Percentiles rank a stretch among this genome's conserved stretches.
These are phyloP conservation scores for Rhyacophila brunnea DNA, from an alignment of 1,140 invertebrate species.

Conservation along the genomic window DNA sequence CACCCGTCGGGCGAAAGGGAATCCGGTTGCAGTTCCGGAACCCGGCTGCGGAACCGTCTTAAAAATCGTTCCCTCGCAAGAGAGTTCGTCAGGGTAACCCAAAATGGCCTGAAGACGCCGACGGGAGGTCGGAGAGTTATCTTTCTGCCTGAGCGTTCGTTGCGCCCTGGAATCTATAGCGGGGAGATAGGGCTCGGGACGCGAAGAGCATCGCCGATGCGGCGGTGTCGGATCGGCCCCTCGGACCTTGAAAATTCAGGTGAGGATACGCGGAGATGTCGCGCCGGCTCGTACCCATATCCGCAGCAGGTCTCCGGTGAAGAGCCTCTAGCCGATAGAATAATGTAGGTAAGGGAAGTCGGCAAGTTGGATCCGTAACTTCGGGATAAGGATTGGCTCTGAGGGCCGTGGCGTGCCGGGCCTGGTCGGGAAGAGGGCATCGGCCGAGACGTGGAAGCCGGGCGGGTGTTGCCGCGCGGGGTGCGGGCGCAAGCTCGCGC, in stretches of 20 bases:
- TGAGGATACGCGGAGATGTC: too few relatives aligned
- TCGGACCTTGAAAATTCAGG: too few relatives aligned
- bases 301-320: too few relatives aligned
- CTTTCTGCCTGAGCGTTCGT: constrained; percentile 73
- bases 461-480: constrained; percentile 36
- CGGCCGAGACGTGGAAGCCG: constrained; percentile 43
- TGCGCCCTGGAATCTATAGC: constrained; percentile 70
- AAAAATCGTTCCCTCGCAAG: constrained; percentile 60
- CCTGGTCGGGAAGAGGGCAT: constrained; percentile 53
- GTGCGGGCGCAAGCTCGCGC: constrained; percentile 3
- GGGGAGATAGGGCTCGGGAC: constrained; percentile 68
- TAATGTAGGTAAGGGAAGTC: constrained; percentile 68
- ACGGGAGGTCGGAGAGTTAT: constrained; percentile 75
- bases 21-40: constrained; percentile 73
- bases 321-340: constrained; percentile 86
- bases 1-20: constrained; percentile 64
- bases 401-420: too few relatives aligned
- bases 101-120: constrained; percentile 65
- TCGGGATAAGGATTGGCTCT: too few relatives aligned
- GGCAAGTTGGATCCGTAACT: constrained; percentile 73
- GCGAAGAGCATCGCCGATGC: constrained; percentile 71
- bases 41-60: constrained; percentile 67
- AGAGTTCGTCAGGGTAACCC: constrained; percentile 50
- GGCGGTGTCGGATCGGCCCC: constrained; percentile 66
- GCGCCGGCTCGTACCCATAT: too few relatives aligned